Conservation (phyloP, 2,888 invertebrate species). For the Agrochola macilenta region DNA sequence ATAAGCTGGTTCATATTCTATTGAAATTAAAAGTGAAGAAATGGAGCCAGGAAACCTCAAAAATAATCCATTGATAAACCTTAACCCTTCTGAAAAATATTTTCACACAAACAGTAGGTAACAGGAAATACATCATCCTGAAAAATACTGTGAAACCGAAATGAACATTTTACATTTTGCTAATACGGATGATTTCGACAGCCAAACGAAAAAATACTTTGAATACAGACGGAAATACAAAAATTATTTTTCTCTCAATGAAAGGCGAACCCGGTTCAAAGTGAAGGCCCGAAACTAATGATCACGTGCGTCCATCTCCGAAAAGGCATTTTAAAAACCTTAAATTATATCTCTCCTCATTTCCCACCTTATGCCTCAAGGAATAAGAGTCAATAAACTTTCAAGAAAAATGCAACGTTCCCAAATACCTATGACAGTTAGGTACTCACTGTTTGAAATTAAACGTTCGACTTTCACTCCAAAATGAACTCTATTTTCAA, state of each 20-base stretch:
- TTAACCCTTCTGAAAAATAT: background rate
- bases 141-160: conserved; percentile 9
- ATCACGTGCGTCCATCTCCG: conserved; percentile 31
- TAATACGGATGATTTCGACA: background rate
- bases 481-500: conserved; percentile 43
- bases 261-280: conserved; percentile 45
- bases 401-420: conserved; percentile 55
- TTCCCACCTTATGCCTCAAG: conserved; percentile 33
- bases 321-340: conserved; percentile 36
- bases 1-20: background rate
- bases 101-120: background rate
- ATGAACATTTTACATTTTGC: conserved; percentile 23
- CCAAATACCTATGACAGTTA: conserved; percentile 78
- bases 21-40: background rate
- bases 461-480: conserved; percentile 25
- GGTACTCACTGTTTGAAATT: conserved; percentile 68
- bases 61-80: background rate
- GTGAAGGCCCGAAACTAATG: conserved; percentile 38
- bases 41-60: background rate
- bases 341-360: conserved; percentile 12
- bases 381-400: conserved; percentile 53
- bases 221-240: conserved; percentile 28
- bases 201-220: conserved; percentile 32
- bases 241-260: conserved; percentile 30
- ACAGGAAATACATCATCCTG: background rate